A percentile compares a stretch with the other conserved stretches of the same genome.
These are phyloP conservation scores for Dendroctonus valens DNA, from an alignment of 1,140 invertebrate genomes.

Conservation along the genomic window DNA sequence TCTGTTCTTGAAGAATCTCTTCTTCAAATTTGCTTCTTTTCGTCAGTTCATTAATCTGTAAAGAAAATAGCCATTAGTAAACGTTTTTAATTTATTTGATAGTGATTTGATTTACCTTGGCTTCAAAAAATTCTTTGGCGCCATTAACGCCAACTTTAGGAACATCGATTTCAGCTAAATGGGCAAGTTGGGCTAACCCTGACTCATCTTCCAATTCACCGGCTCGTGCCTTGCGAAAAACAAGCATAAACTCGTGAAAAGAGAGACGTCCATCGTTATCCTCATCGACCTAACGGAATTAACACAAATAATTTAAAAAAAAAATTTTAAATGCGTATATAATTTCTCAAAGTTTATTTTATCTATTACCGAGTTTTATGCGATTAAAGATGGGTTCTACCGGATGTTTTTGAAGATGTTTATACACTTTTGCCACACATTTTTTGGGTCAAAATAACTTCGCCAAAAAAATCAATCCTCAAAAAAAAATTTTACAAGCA, in stretches of 20 bases:
- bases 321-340: neutral
- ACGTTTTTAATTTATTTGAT: neutral
- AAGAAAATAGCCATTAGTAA: conserved; percentile 23
- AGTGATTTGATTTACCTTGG: conserved; percentile 61
- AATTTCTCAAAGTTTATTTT: no score
- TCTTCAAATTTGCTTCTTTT: conserved; percentile 82
- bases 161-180: conserved; percentile 83
- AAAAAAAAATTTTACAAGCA: no score
- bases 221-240: conserved; percentile 83
- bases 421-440: neutral
- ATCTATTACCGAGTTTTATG: no score
- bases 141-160: conserved; percentile 86
- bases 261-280: conserved; percentile 86
- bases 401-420: no score
- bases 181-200: conserved; percentile 77
- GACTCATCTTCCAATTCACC: conserved; percentile 80
- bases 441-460: neutral
- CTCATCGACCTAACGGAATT: conserved; percentile 68
- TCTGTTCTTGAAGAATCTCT: conserved; percentile 84
- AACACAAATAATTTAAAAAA: neutral
- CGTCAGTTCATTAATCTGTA: conserved; percentile 75
- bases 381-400: no score
- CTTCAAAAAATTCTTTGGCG: conserved; percentile 89
- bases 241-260: conserved; percentile 88
- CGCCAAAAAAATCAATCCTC: no score